These are phyloP conservation scores for Acanthochromis polyacanthus DNA, from an alignment of 2,113 vertebrate species.

Conservation along the genomic window DNA sequence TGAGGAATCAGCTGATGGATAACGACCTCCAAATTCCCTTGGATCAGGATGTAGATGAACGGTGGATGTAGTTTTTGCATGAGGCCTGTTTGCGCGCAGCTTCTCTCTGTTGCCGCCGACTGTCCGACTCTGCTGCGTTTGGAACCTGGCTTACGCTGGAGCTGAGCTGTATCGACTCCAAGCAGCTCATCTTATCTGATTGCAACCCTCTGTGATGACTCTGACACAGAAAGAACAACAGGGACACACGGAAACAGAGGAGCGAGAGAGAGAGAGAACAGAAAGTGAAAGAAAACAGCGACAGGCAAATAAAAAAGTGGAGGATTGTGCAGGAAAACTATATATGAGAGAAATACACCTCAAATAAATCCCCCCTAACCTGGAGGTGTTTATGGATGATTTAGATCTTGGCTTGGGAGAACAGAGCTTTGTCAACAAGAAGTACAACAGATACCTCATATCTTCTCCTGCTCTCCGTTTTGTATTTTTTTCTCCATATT, in stretches of 20 bases:
- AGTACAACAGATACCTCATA: constrained; percentile 44
- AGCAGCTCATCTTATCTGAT: constrained; percentile 28
- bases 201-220: constrained; percentile 30
- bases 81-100: constrained; percentile 7
- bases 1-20: background rate
- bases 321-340: constrained; percentile 35
- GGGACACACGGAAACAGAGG: constrained; percentile 3
- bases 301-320: constrained; percentile 27
- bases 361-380: constrained; percentile 56
- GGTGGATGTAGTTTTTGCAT: background rate
- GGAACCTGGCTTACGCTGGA: background rate
- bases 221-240: constrained; percentile 3
- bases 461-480: constrained; percentile 33
- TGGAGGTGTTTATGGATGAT: constrained; percentile 62
- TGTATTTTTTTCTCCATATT: background rate
- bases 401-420: constrained; percentile 59
- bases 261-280: constrained; percentile 1
- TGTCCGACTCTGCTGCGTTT: background rate
- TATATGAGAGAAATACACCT: constrained; percentile 43
- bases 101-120: background rate
- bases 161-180: constrained; percentile 11
- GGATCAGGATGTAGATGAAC: background rate
- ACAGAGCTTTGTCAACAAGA: constrained; percentile 65
- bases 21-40: background rate
- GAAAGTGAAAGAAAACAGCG: constrained; percentile 37